Evolutionary conservation across 2,888 invertebrate genomes (phyloP), one percentile per base, ranked within the genome.

Genomic region (Unio pictorum): DNA sequence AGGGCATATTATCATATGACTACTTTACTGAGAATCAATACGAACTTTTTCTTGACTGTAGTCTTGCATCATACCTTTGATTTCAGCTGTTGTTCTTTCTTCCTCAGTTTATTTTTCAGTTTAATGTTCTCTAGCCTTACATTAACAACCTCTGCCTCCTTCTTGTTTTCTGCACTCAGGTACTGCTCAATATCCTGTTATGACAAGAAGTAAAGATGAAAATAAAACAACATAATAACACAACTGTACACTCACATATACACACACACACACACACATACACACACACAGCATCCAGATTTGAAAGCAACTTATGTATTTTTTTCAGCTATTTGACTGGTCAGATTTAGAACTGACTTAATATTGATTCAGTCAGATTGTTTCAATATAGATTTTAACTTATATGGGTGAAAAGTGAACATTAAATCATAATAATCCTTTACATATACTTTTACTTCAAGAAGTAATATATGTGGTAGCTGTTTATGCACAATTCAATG

Each of bases 71-170:
- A 23, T 67, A 86, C 89, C 87, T 90, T 90, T 1, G 89, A 88
- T 75, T 90, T 89, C 8, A 90, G 82, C 65, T 87, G 86, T 55
- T 82, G 82, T 80, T 90, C 89, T 73, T 89, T 87, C 76, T 89
- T 89, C 78, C 86, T 86, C 63, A 90, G 82, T 80, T 87, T 88
- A 73, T 90, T 89, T 74, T 89, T 90, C 65, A 90, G 81, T 81
- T 89, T 90, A 75, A 90, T 90, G 73, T 89, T 89, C 72, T 89
- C 89, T 30, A 89, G 77, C 55, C 90, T 78, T 0, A 89, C 88
- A 66, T 81, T 82, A 23, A 86, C 86, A 6, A 90, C 88, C 67
- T 89, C 89, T 54, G 78, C 73, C 69, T 89, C 89, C 62, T 88
- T 89, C 69, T 85, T 82, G 61, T 77, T 81, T 73, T 87, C 87